Conservation (phyloP, 2,888 invertebrate species). For the Ernsta delagoae region DNA sequence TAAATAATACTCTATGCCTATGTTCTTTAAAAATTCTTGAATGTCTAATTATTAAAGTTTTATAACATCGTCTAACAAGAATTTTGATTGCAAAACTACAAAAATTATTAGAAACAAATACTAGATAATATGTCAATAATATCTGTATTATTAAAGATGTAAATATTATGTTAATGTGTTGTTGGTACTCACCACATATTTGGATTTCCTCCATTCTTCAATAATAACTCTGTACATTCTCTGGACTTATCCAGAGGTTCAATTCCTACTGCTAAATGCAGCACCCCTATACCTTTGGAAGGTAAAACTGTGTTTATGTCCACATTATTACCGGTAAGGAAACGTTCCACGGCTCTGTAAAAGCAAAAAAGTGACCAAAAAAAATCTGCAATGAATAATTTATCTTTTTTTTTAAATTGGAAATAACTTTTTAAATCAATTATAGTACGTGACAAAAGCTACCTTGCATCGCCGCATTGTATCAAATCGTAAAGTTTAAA, state of each 20-base stretch:
- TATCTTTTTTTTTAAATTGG: background rate
- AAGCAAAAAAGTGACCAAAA: conserved; percentile 26
- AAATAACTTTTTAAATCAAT: background rate
- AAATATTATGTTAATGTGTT: too few relatives aligned
- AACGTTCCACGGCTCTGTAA: conserved; percentile 75
- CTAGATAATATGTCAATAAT: too few relatives aligned
- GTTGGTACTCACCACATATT: conserved; percentile 36
- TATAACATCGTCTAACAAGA: too few relatives aligned
- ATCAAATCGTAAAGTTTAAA: conserved; percentile 87
- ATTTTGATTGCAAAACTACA: too few relatives aligned
- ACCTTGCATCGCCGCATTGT: conserved; percentile 86
- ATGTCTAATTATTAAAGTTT: too few relatives aligned
- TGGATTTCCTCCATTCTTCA: conserved; percentile 89
- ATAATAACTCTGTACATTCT: conserved; percentile 87
- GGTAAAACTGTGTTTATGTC: conserved; percentile 89
- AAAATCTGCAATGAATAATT: background rate
- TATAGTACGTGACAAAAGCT: conserved; percentile 46
- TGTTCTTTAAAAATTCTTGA: too few relatives aligned
- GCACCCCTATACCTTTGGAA: conserved; percentile 88
- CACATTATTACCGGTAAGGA: conserved; percentile 74
- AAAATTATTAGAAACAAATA: background rate
- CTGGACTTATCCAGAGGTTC: conserved; percentile 86
- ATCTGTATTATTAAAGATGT: too few relatives aligned
- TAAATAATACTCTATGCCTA: too few relatives aligned
- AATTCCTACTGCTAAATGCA: conserved; percentile 91